Percentiles rank a stretch among this genome's conserved stretches.
phyloP scores from a whole-genome alignment of 2,888 invertebrate species.

The Mamestra brassicae region DNA sequence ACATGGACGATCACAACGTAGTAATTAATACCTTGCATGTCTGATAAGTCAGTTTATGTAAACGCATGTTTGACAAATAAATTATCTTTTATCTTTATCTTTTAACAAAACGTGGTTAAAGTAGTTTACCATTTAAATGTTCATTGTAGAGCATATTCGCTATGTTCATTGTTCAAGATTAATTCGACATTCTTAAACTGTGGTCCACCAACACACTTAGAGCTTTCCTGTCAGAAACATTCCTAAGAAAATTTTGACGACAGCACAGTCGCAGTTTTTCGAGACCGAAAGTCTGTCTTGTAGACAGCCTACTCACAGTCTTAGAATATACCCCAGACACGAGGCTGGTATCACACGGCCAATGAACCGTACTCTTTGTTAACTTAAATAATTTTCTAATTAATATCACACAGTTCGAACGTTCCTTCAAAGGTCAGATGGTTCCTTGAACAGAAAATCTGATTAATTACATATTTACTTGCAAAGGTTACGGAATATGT shows the following conservation, averaged over 20 bases:
- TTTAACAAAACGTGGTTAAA: no score
- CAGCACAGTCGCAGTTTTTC: background rate
- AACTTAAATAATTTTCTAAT: conserved; percentile 13
- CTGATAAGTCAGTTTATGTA: no score
- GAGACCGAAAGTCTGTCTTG: no score
- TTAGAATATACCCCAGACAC: background rate
- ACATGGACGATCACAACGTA: no score
- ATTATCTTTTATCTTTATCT: no score
- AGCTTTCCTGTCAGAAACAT: background rate
- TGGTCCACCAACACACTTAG: background rate
- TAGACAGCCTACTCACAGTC: background rate
- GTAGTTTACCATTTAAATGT: no score
- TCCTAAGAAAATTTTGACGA: background rate
- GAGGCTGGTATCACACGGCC: background rate
- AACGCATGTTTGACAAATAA: no score
- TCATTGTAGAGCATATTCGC: no score
- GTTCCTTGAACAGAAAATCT: conserved; percentile 20
- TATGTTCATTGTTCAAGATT: no score
- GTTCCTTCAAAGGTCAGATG: conserved; percentile 1
- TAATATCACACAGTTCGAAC: conserved; percentile 18
- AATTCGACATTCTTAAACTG: no score
- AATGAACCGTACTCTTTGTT: conserved; percentile 5
- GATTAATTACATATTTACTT: conserved; percentile 35
- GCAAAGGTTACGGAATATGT: conserved; percentile 10
- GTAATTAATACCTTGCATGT: no score